Evolutionary conservation across 1,140 invertebrate genomes (phyloP), one percentile per base, ranked within the genome.

Genomic region (Plodia interpunctella): DNA sequence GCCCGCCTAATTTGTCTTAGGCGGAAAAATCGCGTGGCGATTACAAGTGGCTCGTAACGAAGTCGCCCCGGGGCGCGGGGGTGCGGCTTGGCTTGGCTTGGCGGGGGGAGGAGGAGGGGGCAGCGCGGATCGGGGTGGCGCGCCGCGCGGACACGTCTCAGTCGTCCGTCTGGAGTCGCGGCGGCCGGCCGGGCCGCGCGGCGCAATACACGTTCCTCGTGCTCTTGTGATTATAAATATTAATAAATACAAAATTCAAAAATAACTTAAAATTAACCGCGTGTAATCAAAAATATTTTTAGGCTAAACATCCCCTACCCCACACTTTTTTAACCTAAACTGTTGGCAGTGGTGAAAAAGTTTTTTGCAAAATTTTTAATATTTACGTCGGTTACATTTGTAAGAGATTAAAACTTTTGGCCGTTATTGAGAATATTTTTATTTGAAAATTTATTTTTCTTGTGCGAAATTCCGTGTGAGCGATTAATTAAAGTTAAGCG

Each of bases 21-120:
- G 83, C 79, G 85, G 83, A 88, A 88, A 88, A 88, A 88, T 88
- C 83, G 83, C 78, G 76, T 78, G 83, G 81, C 78, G 82, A 88
- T 87, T 85, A 88, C 85, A 88, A 88, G 85, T 88, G 83, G 83
- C 81, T 86, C 83, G 81, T 88, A 88, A 88, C 85, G 85, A 88
- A 88, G 85, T 86, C 82, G 81, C 60, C 72, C 71, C 70, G 70
- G 75, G 66, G 70, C 55, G 66, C 62, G 15, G 55, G 60, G 59
- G 62, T 10, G 58, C 35, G 54, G 44, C 49, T 51, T 20, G 59
- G 25, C 25, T 55, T 60, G 21, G 63, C 11, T n/a, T n/a, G n/a
- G 68, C 64, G 38, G 59, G 54, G 66, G 63, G 62, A 35, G 66
- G 62, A 62, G 62, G 35, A 65, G 60, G 38, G 64, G 54, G 61